Evolutionary conservation across 1,140 invertebrate genomes (phyloP), one percentile per base, ranked within the genome.

Genomic region (Hydropsyche tenuis): DNA sequence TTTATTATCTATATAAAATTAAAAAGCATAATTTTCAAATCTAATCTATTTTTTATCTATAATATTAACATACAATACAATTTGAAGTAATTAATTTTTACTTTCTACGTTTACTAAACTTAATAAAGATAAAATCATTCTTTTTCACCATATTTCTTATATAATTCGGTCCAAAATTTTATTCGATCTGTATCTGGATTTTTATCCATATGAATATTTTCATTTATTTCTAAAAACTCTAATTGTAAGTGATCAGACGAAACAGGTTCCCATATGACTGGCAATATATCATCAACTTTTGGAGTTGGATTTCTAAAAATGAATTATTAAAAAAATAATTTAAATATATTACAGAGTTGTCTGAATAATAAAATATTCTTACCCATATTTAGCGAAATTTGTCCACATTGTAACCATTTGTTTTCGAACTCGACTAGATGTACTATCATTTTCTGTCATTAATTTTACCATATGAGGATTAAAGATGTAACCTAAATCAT

Each of bases 301-400:
- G 85, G 83, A 4, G 85, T 86, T 3, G 86, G 85, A 76, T 86
- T 85, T 4, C 86, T 87, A 80, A 16, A 83, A 84, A n/a, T 37
- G 51, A 23, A 27, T 69, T 25, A 62, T 20, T 63, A 3, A 43
- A 23, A 16, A 5, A 37, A 37, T 37, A 37, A 37, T 37, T 37
- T 9, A 37, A 4, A 37, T 37, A 9, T 4, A 37, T 37, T 3
- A 37, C 9, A 37, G 9, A 37, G 3, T 37, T n/a, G n/a, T n/a
- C n/a, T n/a, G n/a, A n/a, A 37, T 37, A 37, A 37, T 37, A 9
- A 37, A 46, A 66, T 18, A 20, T 68, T 79, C 81, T 83, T 78
- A 87, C 86, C 86, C 84, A 75, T 79, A 78, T 79, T 85, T 87
- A 65, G 85, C 85, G 70, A 87, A 87, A 77, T 87, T 87, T 1